A percentile compares a stretch with the other conserved stretches of the same genome.
phyloP scores from a whole-genome alignment of 2,113 vertebrate genomes.

The Neotragus moschatus region DNA sequence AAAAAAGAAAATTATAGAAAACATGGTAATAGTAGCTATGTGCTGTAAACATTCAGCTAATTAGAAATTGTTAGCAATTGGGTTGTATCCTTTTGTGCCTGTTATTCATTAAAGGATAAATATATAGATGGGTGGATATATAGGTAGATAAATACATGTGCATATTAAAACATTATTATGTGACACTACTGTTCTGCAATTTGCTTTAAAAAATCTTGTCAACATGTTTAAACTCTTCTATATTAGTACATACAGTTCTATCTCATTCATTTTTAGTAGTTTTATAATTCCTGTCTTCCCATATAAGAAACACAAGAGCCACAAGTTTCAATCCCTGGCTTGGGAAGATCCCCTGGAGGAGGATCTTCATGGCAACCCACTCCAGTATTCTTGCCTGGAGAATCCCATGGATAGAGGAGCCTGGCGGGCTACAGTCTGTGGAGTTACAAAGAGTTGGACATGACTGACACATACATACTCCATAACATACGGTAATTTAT shows the following conservation, averaged over 20 bases:
- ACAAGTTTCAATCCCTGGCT: neutral
- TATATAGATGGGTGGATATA: neutral
- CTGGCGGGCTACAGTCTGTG: neutral
- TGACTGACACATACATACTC: neutral
- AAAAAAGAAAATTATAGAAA: neutral
- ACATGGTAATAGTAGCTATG: neutral
- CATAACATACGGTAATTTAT: neutral
- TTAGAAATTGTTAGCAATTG: neutral
- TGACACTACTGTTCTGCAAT: neutral
- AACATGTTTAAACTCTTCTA: neutral
- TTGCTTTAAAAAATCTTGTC: conserved; percentile 17
- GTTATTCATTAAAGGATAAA: neutral
- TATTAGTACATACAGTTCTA: neutral
- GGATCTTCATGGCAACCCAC: neutral
- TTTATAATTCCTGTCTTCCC: neutral
- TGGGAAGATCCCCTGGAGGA: neutral
- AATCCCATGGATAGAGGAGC: neutral
- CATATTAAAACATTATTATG: neutral
- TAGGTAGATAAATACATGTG: neutral
- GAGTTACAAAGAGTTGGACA: neutral
- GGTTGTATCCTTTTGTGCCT: neutral
- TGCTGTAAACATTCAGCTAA: conserved; percentile 36
- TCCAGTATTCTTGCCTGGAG: neutral
- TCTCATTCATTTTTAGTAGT: conserved; percentile 27
- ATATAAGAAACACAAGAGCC: neutral